Evolutionary conservation across 2,888 invertebrate genomes (phyloP).

Genomic region (Cerceris rybyensis): DNA sequence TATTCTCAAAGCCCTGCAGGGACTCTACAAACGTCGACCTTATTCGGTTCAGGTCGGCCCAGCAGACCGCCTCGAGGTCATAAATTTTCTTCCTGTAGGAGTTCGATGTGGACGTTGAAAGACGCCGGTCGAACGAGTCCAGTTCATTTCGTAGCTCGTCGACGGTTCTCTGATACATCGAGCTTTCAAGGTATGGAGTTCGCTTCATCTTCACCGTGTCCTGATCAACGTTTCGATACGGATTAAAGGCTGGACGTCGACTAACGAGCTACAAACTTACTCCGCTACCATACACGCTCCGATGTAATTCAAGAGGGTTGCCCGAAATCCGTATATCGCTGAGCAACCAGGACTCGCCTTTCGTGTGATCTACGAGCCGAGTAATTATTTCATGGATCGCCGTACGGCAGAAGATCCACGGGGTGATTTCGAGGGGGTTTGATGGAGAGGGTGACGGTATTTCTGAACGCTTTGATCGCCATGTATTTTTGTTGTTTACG

Average conservation of each 20-base stretch:
- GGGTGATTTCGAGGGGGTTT: background rate
- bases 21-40: slow-evolving; percentile 63
- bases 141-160: slow-evolving; percentile 42
- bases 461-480: too few species aligned
- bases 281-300: background rate
- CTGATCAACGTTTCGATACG: slow-evolving; percentile 42
- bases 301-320: slow-evolving; percentile 9
- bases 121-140: slow-evolving; percentile 42
- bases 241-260: slow-evolving; percentile 23
- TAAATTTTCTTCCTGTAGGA: slow-evolving; percentile 67
- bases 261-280: slow-evolving; percentile 43
- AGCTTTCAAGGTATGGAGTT: slow-evolving; percentile 30
- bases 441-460: too few species aligned
- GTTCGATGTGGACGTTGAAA: slow-evolving; percentile 38
- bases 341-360: background rate
- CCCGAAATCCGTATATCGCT: background rate
- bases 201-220: slow-evolving; percentile 20
- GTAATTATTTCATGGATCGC: slow-evolving; percentile 29
- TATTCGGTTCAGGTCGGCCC: slow-evolving; percentile 62
- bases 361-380: slow-evolving; percentile 27
- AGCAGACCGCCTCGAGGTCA: slow-evolving; percentile 67
- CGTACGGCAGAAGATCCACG: background rate
- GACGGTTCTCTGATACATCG: slow-evolving; percentile 47
- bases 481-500: too few species aligned
- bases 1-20: slow-evolving; percentile 56